These are phyloP conservation scores for Coreoperca whiteheadi DNA, from an alignment of 2,113 vertebrate species.

Conservation along the genomic window DNA sequence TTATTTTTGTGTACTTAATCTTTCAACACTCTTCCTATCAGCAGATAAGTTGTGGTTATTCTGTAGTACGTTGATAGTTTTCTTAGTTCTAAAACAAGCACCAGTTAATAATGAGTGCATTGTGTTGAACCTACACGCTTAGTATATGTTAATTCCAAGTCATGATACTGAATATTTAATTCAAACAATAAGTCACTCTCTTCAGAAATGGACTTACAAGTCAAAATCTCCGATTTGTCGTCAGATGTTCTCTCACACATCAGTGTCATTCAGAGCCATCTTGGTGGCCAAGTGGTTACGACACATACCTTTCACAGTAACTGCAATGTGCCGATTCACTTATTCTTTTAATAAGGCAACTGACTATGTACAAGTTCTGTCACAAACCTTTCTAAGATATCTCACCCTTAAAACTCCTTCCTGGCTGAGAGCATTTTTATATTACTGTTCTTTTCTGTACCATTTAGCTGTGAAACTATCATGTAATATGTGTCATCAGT, in stretches of 20 bases:
- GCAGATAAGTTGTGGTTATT: background rate
- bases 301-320: background rate
- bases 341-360: background rate
- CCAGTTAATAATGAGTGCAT: background rate
- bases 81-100: background rate
- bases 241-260: background rate
- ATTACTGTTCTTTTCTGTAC: background rate
- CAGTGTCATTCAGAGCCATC: background rate
- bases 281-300: no score
- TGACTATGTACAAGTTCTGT: background rate
- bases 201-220: background rate
- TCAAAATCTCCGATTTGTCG: background rate
- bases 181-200: background rate
- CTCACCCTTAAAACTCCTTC: background rate
- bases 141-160: background rate
- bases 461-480: constrained; percentile 34
- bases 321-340: no score
- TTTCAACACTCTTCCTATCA: background rate
- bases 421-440: background rate
- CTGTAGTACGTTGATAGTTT: background rate
- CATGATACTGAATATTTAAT: background rate
- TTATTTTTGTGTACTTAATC: background rate
- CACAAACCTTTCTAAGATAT: background rate
- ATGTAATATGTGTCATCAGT: constrained; percentile 11
- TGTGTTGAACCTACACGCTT: background rate